Percentiles rank a stretch among this genome's conserved stretches.
Evolutionary conservation across 1,140 invertebrate genomes (phyloP).

Genomic region (Carcinoscorpius rotundicauda): DNA sequence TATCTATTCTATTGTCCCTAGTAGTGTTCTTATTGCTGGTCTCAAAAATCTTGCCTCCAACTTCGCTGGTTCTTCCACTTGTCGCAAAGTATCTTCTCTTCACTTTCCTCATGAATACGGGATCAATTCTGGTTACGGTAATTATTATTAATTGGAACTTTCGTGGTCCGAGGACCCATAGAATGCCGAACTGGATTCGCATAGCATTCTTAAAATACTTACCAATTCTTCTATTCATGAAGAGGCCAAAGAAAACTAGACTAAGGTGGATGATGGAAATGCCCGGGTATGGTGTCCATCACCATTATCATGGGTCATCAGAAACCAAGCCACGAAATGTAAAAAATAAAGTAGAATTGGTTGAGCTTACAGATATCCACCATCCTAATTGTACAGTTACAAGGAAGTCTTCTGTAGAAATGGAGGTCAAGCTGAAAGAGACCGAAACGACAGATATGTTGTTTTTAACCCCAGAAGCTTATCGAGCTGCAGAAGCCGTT

Average conservation of each 20-base stretch:
- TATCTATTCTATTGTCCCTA: constrained; percentile 89
- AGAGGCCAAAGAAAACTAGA: constrained; percentile 24
- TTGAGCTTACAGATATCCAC: constrained; percentile 13
- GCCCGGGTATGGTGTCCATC: constrained; percentile 19
- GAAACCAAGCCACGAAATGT: not conserved
- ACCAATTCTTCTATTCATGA: constrained; percentile 48
- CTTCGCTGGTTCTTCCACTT: constrained; percentile 87
- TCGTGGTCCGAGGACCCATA: constrained; percentile 91
- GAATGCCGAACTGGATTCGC: constrained; percentile 74
- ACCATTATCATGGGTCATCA: constrained; percentile 11
- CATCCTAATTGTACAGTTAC: constrained; percentile 18
- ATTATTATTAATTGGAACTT: constrained; percentile 98
- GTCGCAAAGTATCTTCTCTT: constrained; percentile 97
- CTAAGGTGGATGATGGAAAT: constrained; percentile 16
- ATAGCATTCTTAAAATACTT: constrained; percentile 77
- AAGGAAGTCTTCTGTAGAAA: not conserved
- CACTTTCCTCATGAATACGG: constrained; percentile 92
- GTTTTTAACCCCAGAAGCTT: constrained; percentile 48
- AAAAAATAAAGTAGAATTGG: not conserved
- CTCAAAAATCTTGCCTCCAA: constrained; percentile 96
- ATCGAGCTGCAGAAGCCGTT: constrained; percentile 80
- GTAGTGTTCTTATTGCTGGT: constrained; percentile 99
- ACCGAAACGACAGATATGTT: not conserved
- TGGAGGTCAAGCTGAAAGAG: not conserved
- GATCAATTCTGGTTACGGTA: constrained; percentile 95